phyloP scores from a whole-genome alignment of 1,140 invertebrate species.

The Pentalonia nigronervosa region DNA sequence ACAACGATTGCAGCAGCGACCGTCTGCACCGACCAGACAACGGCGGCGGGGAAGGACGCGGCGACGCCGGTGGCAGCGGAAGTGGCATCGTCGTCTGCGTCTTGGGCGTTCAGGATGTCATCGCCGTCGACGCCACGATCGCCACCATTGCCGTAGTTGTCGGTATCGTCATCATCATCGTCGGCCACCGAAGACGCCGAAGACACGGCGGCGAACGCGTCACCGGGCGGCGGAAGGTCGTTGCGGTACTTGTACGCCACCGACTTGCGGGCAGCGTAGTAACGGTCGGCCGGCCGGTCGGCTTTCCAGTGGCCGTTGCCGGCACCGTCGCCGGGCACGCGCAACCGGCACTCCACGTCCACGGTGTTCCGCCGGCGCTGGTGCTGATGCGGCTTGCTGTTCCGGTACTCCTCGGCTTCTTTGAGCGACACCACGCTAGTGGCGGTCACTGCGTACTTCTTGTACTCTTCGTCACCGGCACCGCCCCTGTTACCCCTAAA shows the following conservation, averaged over 20 bases:
- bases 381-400: background rate
- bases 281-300: background rate
- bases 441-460: conserved; percentile 18
- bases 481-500: background rate
- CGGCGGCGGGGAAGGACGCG: background rate
- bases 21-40: background rate
- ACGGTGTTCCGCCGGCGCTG: background rate
- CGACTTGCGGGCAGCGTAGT: conserved; percentile 1
- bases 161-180: too few species aligned
- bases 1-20: background rate
- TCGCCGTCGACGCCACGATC: background rate
- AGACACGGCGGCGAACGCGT: conserved; percentile 23
- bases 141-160: too few species aligned
- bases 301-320: conserved; percentile 9
- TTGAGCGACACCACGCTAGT: conserved; percentile 7
- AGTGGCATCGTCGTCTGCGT: background rate
- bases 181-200: conserved; percentile 11
- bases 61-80: background rate
- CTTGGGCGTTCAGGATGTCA: background rate
- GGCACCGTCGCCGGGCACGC: conserved; percentile 42
- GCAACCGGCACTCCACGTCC: conserved; percentile 27
- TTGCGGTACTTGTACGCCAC: conserved; percentile 20
- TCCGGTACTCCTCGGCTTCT: background rate
- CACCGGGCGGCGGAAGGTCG: background rate
- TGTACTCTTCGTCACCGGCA: background rate